Conservation (phyloP, 1,140 invertebrate genomes). For the Psilanteris sp. region DNA sequence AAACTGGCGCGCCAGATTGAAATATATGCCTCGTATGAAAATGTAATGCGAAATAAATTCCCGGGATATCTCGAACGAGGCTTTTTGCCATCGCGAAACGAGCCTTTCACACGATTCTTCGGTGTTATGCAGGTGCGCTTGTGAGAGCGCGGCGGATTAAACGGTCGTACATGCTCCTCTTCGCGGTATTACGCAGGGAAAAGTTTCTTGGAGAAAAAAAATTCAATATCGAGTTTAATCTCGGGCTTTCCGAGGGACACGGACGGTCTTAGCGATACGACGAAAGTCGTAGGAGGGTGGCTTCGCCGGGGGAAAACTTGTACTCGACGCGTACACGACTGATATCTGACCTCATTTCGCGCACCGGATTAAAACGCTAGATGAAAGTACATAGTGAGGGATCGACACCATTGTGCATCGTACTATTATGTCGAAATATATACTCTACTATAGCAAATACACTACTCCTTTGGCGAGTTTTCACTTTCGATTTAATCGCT, state of each 20-base stretch:
- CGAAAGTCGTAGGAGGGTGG: constrained; percentile 53
- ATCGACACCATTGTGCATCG: constrained; percentile 57
- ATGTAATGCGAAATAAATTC: constrained; percentile 58
- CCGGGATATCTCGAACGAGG: constrained; percentile 28
- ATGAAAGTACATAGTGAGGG: constrained; percentile 46
- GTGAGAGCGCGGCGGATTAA: constrained; percentile 54
- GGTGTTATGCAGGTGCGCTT: constrained; percentile 42
- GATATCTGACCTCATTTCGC: constrained; percentile 63
- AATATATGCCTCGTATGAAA: constrained; percentile 51
- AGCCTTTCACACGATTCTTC: constrained; percentile 45
- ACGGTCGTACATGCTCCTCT: constrained; percentile 60
- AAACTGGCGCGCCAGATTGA: constrained; percentile 29
- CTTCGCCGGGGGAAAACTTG: constrained; percentile 45
- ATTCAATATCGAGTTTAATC: constrained; percentile 69
- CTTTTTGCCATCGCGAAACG: constrained; percentile 35
- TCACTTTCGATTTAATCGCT: constrained; percentile 38
- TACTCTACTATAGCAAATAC: constrained; percentile 37
- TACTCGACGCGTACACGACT: constrained; percentile 48
- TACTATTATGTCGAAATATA: constrained; percentile 46
- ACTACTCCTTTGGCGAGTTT: constrained; percentile 27
- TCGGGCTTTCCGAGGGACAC: constrained; percentile 57
- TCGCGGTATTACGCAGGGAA: constrained; percentile 56
- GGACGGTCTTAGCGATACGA: constrained; percentile 55
- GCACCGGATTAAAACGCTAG: constrained; percentile 57
- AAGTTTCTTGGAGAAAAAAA: constrained; percentile 64